Conservation (phyloP, 2,797 vertebrate species). For the Clarias fuscus region DNA sequence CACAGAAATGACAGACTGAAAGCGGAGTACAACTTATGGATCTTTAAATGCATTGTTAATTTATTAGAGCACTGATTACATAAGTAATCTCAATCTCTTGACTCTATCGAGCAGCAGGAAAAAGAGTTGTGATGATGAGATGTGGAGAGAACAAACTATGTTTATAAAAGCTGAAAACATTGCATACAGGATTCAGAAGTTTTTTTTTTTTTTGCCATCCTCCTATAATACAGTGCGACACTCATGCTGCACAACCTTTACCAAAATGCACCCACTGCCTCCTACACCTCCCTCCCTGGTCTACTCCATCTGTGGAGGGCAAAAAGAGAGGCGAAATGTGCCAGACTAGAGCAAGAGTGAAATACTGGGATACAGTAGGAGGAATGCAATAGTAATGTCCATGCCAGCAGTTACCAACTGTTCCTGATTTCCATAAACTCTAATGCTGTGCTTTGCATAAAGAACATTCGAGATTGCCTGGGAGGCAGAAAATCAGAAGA, state of each 20-base stretch:
- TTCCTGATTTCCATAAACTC: slow-evolving; percentile 56
- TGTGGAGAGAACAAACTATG: slow-evolving; percentile 42
- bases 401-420: slow-evolving; percentile 49
- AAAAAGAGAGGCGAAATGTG: slow-evolving; percentile 27
- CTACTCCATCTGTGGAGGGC: slow-evolving; percentile 41
- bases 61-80: slow-evolving; percentile 14
- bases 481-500: slow-evolving; percentile 45
- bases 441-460: slow-evolving; percentile 53
- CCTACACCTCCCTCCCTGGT: slow-evolving; percentile 33
- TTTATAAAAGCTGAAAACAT: slow-evolving; percentile 37
- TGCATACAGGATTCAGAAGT: slow-evolving; percentile 26
- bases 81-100: not conserved
- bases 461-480: slow-evolving; percentile 40
- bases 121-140: slow-evolving; percentile 35
- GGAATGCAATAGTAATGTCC: slow-evolving; percentile 37
- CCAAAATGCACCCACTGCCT: slow-evolving; percentile 40
- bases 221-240: slow-evolving; percentile 4
- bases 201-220: slow-evolving; percentile 30
- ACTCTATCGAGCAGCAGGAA: slow-evolving; percentile 14
- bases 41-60: not conserved
- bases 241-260: slow-evolving; percentile 19
- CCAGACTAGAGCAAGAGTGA: slow-evolving; percentile 23
- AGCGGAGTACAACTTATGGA: not conserved
- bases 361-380: slow-evolving; percentile 34
- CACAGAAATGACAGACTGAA: not conserved